Conservation (phyloP, 2,113 vertebrate genomes). For the Abramis brama region DNA sequence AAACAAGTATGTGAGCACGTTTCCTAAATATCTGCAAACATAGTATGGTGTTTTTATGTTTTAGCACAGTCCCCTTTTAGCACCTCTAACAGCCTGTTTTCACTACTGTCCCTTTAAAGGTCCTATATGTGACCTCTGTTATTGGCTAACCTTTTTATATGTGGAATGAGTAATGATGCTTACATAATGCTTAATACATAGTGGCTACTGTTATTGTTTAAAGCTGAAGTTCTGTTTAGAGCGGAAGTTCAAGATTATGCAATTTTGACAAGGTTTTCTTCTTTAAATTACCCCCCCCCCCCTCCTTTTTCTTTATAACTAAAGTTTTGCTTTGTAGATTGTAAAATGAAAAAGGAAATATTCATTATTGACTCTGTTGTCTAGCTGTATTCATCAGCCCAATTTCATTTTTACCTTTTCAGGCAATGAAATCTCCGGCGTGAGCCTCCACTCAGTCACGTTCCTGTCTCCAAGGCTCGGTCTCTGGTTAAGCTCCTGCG, state of each 20-base stretch:
- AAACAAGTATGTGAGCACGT: too few relatives aligned
- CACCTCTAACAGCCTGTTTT: neutral
- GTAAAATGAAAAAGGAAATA: slow-evolving; percentile 16
- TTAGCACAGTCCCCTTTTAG: too few relatives aligned
- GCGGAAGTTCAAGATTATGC: neutral
- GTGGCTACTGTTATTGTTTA: neutral
- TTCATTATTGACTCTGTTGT: neutral
- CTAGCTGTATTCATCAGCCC: neutral
- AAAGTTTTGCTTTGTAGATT: neutral
- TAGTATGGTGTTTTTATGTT: too few relatives aligned
- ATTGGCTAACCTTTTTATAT: neutral
- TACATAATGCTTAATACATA: too few relatives aligned
- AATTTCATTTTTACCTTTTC: neutral
- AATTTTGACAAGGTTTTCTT: neutral
- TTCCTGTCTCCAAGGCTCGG: neutral
- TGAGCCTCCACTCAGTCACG: slow-evolving; percentile 13
- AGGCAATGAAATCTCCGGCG: neutral
- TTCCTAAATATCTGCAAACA: too few relatives aligned
- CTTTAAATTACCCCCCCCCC: neutral
- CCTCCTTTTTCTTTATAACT: neutral
- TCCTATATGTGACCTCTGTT: neutral
- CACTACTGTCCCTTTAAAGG: neutral
- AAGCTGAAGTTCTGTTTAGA: neutral
- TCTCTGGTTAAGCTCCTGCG: slow-evolving; percentile 44
- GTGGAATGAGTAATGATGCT: neutral